Base-by-base conservation (phyloP, 2,888 invertebrate species). In the Horisme vitalbata region DNA sequence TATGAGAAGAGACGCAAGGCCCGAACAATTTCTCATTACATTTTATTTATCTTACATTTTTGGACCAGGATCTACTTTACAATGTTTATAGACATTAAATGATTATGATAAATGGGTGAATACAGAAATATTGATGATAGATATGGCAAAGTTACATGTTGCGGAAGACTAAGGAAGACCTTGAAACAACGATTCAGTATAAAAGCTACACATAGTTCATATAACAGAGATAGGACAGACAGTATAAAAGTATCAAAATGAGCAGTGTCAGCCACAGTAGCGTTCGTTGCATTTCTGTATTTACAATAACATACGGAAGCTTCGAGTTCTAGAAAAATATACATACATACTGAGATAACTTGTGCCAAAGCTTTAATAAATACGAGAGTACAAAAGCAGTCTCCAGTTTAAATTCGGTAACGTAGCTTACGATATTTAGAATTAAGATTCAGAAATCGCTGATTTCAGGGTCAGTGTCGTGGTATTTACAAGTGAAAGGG, bases 401-500 rank as follows among this genome's bases (percentile, higher is more conserved):
- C 90, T 90, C 90, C 88, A 87, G 87, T 82, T 77, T 90, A 90
- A 90, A 90, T 90, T 90, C 90, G 90, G 89, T 90, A 87, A 90
- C 82, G 88, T 87, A 85, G 79, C 80, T 86, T 83, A 86, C 67
- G 79, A 84, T 86, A 86, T 75, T 65, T 65, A 63, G 60, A 64
- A 55, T 57, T 65, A 31, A 65, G 66, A 52, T 55, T 79, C 84
- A 91, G 70, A 93, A 93, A 72, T 93, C 93, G 78, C 93, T 93
- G 57, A 93, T 91, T 85, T 93, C 93, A 48, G 93, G 92, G 71
- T 93, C 93, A 53, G 93, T 93, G 70, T 94, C 94, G 51, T 94
- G 94, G 77, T 94, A 94, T 77, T 94, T 94, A 87, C 94, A 94
- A 27, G 94, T 93, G 68, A 94, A 94, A 7, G 94, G 94, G 76